Evolutionary conservation across 2,113 vertebrate species (phyloP), one percentile per base, ranked within the genome.

Genomic region (Montifringilla adamsi): DNA sequence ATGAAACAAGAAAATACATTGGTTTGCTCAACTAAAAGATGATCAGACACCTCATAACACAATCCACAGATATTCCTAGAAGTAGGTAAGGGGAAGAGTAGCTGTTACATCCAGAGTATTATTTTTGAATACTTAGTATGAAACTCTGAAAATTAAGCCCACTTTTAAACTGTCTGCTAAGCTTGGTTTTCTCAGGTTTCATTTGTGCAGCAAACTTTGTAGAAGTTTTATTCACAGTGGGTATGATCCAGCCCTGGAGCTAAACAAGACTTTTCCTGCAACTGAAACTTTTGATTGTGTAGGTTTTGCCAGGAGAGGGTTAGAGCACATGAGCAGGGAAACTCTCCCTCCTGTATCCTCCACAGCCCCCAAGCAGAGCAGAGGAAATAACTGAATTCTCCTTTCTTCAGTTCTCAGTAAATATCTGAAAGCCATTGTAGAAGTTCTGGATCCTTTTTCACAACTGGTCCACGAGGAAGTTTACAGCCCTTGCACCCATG

Each of bases 261-360:
- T 59, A 87, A 86, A 77, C 55, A 86, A 76, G 79, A 58, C 7
- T 93, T 87, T 58, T 47, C 47, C 33, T 88, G 58, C 49, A 50
- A 52, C 46, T 43, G 68, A 72, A 91, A 43, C 81, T 85, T 88
- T 86, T 95, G 70, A 83, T 90, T 94, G 67, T 55, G n/a, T 69
- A 33, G 50, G 31, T 58, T 85, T 93, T 88, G 44, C 59, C 46
- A 60, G 33, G 30, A 89, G 37, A 81, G 47, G 55, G 22, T 31
- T n/a, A 3, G 60, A 93, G 33, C 47, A 81, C 31, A 31, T 0
- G 43, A 55, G 59, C 31, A 53, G 44, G 49, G 60, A 84, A 87
- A 26, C 7, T 53, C 20, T 70, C 13, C 26, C 49, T 73, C 44
- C 70, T 58, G 30, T 44, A 24, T 64, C 35, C 52, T 64, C 52